Conservation (phyloP, 2,888 invertebrate genomes). For the Cyclophora punctaria region DNA sequence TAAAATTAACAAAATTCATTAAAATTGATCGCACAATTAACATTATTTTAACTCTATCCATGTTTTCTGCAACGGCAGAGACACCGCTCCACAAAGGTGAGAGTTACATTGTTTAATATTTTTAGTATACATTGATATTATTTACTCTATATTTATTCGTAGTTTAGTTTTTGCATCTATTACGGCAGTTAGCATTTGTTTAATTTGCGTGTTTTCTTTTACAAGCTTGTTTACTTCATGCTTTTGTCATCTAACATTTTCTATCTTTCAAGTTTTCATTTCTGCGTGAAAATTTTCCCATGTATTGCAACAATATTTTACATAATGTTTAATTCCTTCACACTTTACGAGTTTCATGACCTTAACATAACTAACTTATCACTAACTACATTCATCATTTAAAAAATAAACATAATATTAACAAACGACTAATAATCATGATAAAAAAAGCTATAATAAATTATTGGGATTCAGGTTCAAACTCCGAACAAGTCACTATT, state of each 20-base stretch:
- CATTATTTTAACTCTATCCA: constrained; percentile 37
- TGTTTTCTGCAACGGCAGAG: constrained; percentile 57
- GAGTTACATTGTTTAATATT: constrained; percentile 13
- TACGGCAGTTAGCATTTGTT: constrained; percentile 1
- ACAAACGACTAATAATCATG: too few relatives aligned
- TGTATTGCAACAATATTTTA: too few relatives aligned
- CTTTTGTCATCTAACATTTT: not conserved
- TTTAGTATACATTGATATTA: constrained; percentile 10
- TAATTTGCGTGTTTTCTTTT: not conserved
- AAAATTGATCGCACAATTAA: constrained; percentile 55
- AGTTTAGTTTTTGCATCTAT: not conserved
- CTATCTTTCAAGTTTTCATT: too few relatives aligned
- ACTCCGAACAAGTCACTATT: not conserved
- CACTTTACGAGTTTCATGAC: too few relatives aligned
- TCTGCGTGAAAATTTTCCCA: too few relatives aligned
- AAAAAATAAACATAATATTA: too few relatives aligned
- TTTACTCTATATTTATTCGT: constrained; percentile 12
- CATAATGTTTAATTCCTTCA: too few relatives aligned
- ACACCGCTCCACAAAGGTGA: constrained; percentile 44
- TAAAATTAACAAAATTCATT: constrained; percentile 33
- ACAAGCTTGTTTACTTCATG: constrained; percentile 1
- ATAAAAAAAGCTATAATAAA: too few relatives aligned
- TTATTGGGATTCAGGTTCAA: too few relatives aligned
- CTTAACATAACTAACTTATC: too few relatives aligned
- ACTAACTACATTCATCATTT: too few relatives aligned